Evolutionary conservation across 1,140 invertebrate species (phyloP).

Genomic region (Orchesella cincta): DNA sequence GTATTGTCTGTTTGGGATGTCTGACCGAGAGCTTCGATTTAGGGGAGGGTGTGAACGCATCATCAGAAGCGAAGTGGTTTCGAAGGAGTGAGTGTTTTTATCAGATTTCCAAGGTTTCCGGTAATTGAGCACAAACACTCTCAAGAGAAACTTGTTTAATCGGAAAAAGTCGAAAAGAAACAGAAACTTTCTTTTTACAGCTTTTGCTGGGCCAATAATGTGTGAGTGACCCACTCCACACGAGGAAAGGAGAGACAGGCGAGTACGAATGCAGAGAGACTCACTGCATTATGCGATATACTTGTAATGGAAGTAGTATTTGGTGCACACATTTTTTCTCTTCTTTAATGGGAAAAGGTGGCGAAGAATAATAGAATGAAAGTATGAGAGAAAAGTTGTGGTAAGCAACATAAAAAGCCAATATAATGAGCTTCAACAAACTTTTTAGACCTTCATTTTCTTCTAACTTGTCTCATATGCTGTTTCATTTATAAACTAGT

Average conservation of each 20-base stretch:
- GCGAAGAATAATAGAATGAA: slow-evolving; percentile 15
- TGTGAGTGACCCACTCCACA: slow-evolving; percentile 18
- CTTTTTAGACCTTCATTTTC: slow-evolving; percentile 27
- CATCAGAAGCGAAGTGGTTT: not conserved
- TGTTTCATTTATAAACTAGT: slow-evolving; percentile 25
- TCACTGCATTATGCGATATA: slow-evolving; percentile 14
- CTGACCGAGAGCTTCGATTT: no score
- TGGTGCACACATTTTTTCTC: slow-evolving; percentile 1
- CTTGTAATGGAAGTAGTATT: slow-evolving; percentile 24
- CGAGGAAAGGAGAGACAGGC: not conserved
- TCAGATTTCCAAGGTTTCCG: slow-evolving; percentile 11
- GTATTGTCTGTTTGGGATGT: no score
- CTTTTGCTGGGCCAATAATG: slow-evolving; percentile 10
- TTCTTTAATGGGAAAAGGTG: slow-evolving; percentile 24
- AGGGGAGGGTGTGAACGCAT: not conserved
- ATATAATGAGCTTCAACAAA: slow-evolving; percentile 28
- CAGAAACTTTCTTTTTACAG: not conserved
- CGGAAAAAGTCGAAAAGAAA: slow-evolving; percentile 16
- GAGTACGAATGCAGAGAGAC: not conserved
- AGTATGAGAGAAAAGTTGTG: slow-evolving; percentile 20
- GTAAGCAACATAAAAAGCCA: slow-evolving; percentile 25
- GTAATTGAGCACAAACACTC: slow-evolving; percentile 15
- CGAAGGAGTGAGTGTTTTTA: not conserved
- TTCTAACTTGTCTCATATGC: slow-evolving; percentile 25
- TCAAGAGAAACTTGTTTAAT: slow-evolving; percentile 23